Base-by-base conservation (phyloP, 2,888 invertebrate species). In the Pristionchus fissidentatus region DNA sequence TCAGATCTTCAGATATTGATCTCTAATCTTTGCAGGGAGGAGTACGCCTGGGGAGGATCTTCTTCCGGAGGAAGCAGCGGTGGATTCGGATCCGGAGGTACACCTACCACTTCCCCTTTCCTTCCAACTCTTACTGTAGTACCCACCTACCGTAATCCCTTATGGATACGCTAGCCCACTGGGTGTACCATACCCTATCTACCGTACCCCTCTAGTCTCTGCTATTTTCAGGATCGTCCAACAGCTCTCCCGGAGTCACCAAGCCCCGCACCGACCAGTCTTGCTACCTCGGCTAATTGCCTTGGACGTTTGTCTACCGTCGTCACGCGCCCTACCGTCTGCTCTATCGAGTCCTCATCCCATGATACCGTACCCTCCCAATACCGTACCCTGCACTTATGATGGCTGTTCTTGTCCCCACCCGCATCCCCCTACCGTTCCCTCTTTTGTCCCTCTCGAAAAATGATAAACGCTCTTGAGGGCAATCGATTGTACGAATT, bases 301-400 rank as follows among this genome's bases (percentile, higher is more conserved):
- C 57, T 15, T 29, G 60, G 1, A 26, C n/a, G n/a, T n/a, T n/a
- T n/a, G n/a, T n/a, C n/a, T n/a, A n/a, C n/a, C n/a, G n/a, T n/a
- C n/a, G n/a, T n/a, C n/a, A n/a, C 41, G 29, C 41, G n/a, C 70
- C 70, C 41, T 43, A 41, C 38, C 70, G 70, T 70, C 70, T 70
- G 70, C 70, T 70, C 70, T 70, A 70, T 70, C 70, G 70, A 70
- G 70, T 70, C 70, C 38, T n/a, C n/a, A n/a, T n/a, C n/a, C n/a
- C n/a, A n/a, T n/a, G n/a, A n/a, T n/a, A n/a, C n/a, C n/a, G n/a
- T n/a, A n/a, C 57, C 57, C 57, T 1, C n/a, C 22, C 32, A n/a
- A n/a, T n/a, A 7, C 60, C 60, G 15, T 13, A 22, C 52, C 52
- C 52, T n/a, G 3, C 5, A 19, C 35, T 35, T 19, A 4, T 10